Base-by-base conservation (phyloP, 1,140 invertebrate genomes). In the Drosophila sturtevanti region DNA sequence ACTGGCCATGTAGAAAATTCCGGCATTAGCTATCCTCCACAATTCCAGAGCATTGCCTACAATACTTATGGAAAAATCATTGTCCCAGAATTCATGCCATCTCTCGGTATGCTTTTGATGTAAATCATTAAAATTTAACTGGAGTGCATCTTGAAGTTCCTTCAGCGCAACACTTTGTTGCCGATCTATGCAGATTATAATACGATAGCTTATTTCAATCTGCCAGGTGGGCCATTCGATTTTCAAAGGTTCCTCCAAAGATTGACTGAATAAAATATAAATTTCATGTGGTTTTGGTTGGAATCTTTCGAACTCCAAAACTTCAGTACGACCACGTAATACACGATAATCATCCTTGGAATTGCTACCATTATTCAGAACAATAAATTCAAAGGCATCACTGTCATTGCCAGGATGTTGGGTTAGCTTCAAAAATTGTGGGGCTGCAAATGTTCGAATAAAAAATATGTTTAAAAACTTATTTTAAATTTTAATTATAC, bases 1-100 rank as follows among this genome's bases (percentile, higher is more conserved):
- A 54, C 93, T 94, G 18, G 92, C 80, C 62, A 93, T 90, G 64
- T 94, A 94, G 72, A 94, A 94, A 89, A 93, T 93, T 16, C 94
- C 93, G 0, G 92, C 93, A 65, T 93, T 93, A 0, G 93, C 91
- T 77, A 93, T 93, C 72, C 72, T 74, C 2, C 78, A 80, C 3
- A 94, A 72, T 65, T 93, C 86, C 21, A 93, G 59, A 4, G 27
- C 69, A 63, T 93, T 92, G 18, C 93, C 93, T 48, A 91, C 91
- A 4, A 94, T 84, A 4, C 92, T 81, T 24, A 94, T 91, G 2
- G 90, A 89, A 44, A 92, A 91, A 0, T 81, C 54, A 5, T 72
- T 38, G 7, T 77, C 52, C 90, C 91, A 92, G 16, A 92, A 91
- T 0, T 69, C 51, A 14, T 78, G 41, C 90, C 90, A 91, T 7